Conservation (phyloP, 2,113 vertebrate genomes). For the Pica pica region DNA sequence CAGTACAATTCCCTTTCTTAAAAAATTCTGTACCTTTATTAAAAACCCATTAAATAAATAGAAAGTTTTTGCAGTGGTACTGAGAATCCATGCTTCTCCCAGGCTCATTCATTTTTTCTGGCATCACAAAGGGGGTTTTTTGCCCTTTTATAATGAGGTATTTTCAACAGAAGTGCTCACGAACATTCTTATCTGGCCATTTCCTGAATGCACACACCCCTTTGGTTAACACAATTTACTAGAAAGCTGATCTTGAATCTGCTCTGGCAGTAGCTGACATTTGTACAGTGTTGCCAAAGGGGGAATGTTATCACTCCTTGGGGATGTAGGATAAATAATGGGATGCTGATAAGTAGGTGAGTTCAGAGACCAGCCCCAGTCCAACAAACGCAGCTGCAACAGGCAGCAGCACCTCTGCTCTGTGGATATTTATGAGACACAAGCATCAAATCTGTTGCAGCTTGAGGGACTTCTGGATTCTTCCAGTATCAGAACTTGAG, state of each 20-base stretch:
- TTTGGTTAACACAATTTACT: background rate
- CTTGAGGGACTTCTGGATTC: background rate
- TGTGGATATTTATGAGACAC: background rate
- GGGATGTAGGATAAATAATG: background rate
- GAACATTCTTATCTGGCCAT: background rate
- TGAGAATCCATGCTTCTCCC: background rate
- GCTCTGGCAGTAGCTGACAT: background rate
- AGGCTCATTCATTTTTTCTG: background rate
- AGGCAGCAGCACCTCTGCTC: background rate
- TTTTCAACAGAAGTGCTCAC: background rate
- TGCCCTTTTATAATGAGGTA: background rate
- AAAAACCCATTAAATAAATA: background rate
- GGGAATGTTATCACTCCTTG: background rate
- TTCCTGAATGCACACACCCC: background rate
- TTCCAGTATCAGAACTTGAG: background rate
- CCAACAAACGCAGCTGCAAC: accelerated
- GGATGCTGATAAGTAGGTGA: background rate
- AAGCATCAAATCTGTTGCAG: background rate
- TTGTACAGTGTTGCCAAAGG: background rate
- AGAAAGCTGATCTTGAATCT: background rate
- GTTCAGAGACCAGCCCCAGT: background rate
- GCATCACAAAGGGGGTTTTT: background rate
- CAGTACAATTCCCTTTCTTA: background rate
- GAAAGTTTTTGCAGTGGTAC: background rate
- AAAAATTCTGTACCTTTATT: background rate